Evolutionary conservation across 2,797 vertebrate species (phyloP), one percentile per base, ranked within the genome.

Genomic region (Onychomys torridus): DNA sequence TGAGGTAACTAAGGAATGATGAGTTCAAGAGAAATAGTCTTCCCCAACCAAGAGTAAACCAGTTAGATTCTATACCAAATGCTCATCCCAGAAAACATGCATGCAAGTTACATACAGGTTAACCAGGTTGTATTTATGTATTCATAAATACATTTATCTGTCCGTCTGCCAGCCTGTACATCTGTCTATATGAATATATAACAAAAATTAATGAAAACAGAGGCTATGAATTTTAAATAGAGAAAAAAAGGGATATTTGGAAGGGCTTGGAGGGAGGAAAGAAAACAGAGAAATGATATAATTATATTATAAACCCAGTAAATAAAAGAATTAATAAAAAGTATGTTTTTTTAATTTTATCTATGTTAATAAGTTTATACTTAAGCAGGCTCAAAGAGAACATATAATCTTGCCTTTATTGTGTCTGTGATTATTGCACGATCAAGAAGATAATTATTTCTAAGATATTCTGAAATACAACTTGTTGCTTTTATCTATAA

Each of bases 401-500:
- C 49, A 46, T 2, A 49, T 5, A 52, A 59, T 78, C 25, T 90
- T 71, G 13, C 65, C 2, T 57, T 65, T 79, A 71, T 67, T 73
- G 46, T 63, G 69, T 43, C 57, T 85, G 4, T 71, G 23, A 61
- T 76, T 93, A 61, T 49, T 84, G 4, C 5, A 91, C 25, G 9
- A 78, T 93, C 40, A 94, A 65, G 37, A 19, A 92, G 32, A 87
- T 81, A 92, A 73, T 92, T 67, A 86, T 40, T 94, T 91, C 49
- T 43, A 91, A 93, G 43, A n/a, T 89, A 91, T 79, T 81, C 49
- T 32, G 67, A 75, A 93, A 75, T 63, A 89, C 73, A 59, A 55
- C 29, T 59, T 78, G 27, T 1, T 90, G 12, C 52, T 77, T 88
- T 93, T 46, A 82, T 14, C 71, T 40, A 17, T 90, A 85, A 91